Conservation (phyloP, 2,888 invertebrate genomes). For the Altica lythri region DNA sequence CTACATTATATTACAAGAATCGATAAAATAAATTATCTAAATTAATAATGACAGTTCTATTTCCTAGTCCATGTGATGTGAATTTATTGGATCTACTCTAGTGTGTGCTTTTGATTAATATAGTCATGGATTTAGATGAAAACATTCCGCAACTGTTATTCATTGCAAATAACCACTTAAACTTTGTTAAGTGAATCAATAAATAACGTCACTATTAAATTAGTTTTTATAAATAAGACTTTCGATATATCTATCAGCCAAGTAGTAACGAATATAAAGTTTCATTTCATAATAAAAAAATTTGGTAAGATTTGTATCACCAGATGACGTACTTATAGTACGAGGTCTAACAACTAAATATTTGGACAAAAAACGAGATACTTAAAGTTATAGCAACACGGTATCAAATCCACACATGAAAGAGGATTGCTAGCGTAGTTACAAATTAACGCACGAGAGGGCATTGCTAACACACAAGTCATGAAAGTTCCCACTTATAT, state of each 20-base stretch:
- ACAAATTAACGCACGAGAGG: too few relatives aligned
- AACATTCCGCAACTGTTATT: constrained; percentile 4
- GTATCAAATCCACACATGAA: too few relatives aligned
- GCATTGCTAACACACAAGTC: too few relatives aligned
- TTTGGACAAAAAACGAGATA: too few relatives aligned
- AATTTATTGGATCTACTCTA: constrained; percentile 18
- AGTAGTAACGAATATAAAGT: too few relatives aligned
- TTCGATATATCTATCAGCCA: not conserved
- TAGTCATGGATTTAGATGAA: constrained; percentile 12
- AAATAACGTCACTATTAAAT: constrained; percentile 8
- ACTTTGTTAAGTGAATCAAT: constrained; percentile 14
- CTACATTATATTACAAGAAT: constrained; percentile 26
- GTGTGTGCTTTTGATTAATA: constrained; percentile 6
- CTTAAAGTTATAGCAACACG: too few relatives aligned
- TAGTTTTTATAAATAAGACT: constrained; percentile 1
- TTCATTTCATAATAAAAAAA: too few relatives aligned
- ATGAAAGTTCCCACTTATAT: too few relatives aligned
- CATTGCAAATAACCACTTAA: constrained; percentile 12
- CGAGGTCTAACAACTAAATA: too few relatives aligned
- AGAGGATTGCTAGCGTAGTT: too few relatives aligned
- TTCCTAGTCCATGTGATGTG: constrained; percentile 25
- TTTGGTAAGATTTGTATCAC: too few relatives aligned
- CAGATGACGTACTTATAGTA: too few relatives aligned
- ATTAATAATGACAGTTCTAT: constrained; percentile 33
- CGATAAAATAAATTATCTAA: constrained; percentile 35